Percentiles rank a stretch among this genome's conserved stretches.
phyloP scores from a whole-genome alignment of 1,140 invertebrate genomes.

The Lysiphlebus fabarum region DNA sequence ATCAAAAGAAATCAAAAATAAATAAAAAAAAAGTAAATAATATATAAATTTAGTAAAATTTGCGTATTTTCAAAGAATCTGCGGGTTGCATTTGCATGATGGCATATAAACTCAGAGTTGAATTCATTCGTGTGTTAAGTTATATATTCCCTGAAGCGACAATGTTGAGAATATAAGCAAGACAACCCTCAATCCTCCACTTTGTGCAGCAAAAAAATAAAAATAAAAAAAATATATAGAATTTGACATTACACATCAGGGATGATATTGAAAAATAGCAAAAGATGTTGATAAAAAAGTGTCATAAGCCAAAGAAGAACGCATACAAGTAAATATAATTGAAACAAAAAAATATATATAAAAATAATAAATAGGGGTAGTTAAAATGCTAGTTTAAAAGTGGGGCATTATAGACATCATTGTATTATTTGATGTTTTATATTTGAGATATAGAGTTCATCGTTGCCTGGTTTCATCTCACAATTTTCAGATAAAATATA shows the following conservation, averaged over 20 bases:
- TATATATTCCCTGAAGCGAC: neutral
- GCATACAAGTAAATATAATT: too few relatives aligned
- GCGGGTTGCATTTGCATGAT: slow-evolving; percentile 14
- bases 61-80: too few relatives aligned
- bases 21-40: too few relatives aligned
- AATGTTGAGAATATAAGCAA: neutral
- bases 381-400: slow-evolving; percentile 3
- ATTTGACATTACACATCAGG: too few relatives aligned
- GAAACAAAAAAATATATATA: too few relatives aligned
- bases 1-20: too few relatives aligned
- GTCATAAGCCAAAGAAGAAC: too few relatives aligned
- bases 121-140: slow-evolving; percentile 23
- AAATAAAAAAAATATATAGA: too few relatives aligned
- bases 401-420: slow-evolving; percentile 21
- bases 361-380: neutral
- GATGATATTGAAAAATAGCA: too few relatives aligned
- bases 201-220: neutral
- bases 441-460: slow-evolving; percentile 40
- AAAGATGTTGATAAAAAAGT: too few relatives aligned
- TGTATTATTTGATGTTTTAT: slow-evolving; percentile 50
- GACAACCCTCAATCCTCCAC: too few relatives aligned
- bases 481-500: neutral
- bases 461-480: slow-evolving; percentile 4
- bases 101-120: slow-evolving; percentile 25
- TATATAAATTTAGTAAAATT: too few relatives aligned